These are phyloP conservation scores for Diuraphis noxia DNA, from an alignment of 1,140 invertebrate genomes.

Conservation along the genomic window DNA sequence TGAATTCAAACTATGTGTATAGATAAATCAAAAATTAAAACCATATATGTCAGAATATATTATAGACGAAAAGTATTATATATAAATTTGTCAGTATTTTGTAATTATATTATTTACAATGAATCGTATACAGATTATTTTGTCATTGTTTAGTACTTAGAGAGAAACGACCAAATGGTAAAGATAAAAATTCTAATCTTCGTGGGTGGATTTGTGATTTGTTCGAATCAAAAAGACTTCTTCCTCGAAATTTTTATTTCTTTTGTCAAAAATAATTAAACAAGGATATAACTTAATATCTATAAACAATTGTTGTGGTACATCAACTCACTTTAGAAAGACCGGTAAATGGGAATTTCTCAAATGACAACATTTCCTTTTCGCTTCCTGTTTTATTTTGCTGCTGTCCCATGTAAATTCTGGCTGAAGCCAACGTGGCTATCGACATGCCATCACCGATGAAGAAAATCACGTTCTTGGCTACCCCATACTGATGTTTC, in stretches of 20 bases:
- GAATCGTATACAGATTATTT: neutral
- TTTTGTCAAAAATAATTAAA: neutral
- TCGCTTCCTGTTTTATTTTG: slow-evolving; percentile 64
- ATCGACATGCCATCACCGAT: slow-evolving; percentile 77
- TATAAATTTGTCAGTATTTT: neutral
- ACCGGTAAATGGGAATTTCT: slow-evolving; percentile 63
- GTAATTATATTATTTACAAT: neutral
- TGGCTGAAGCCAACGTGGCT: slow-evolving; percentile 68
- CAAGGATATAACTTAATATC: neutral
- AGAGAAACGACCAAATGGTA: neutral
- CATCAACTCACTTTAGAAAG: slow-evolving; percentile 58
- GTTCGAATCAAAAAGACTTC: neutral
- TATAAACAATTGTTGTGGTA: neutral
- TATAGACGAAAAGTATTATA: neutral
- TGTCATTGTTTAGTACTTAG: neutral
- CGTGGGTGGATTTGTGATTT: too few species aligned
- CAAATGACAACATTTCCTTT: slow-evolving; percentile 62
- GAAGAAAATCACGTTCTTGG: slow-evolving; percentile 74
- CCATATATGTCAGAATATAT: neutral
- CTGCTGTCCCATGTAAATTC: slow-evolving; percentile 67
- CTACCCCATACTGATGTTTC: slow-evolving; percentile 59
- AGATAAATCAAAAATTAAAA: neutral
- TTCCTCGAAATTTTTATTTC: neutral
- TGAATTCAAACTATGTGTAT: neutral
- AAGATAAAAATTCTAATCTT: neutral